Evolutionary conservation across 2,888 invertebrate genomes (phyloP).

Genomic region (Gnatocerus cornutus): DNA sequence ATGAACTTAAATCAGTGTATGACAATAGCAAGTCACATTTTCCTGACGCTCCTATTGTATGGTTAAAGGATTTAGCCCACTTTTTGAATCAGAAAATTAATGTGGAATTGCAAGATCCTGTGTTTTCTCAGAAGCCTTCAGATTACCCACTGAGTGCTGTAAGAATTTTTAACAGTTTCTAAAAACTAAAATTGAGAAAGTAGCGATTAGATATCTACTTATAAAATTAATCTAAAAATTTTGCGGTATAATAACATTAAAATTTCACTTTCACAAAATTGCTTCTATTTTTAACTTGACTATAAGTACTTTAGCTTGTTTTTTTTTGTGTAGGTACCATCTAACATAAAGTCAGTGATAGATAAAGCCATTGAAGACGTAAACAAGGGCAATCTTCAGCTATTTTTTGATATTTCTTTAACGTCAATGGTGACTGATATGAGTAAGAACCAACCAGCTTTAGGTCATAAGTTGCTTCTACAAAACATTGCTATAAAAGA

Average conservation of each 20-base stretch:
- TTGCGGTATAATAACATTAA: no score
- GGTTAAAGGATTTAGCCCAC: slow-evolving; percentile 81
- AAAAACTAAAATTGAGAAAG: no score
- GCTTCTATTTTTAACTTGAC: no score
- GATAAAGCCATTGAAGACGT: slow-evolving; percentile 75
- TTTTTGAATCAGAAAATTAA: slow-evolving; percentile 78
- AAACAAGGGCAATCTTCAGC: slow-evolving; percentile 77
- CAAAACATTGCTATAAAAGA: slow-evolving; percentile 80
- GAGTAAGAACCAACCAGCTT: slow-evolving; percentile 78
- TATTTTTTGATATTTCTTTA: slow-evolving; percentile 82
- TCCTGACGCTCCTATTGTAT: slow-evolving; percentile 80
- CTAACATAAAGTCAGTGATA: slow-evolving; percentile 66
- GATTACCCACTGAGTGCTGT: slow-evolving; percentile 75
- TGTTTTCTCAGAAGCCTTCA: slow-evolving; percentile 74
- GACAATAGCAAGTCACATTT: slow-evolving; percentile 78
- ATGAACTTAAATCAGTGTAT: slow-evolving; percentile 73
- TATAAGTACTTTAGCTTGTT: no score
- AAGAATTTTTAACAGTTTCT: slow-evolving; percentile 45
- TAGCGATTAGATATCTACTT: no score
- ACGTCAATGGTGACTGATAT: slow-evolving; percentile 82
- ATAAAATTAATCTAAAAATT: no score
- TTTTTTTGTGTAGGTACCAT: slow-evolving; percentile 61
- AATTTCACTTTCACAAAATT: no score
- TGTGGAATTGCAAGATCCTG: slow-evolving; percentile 78
- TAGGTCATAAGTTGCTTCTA: slow-evolving; percentile 82